phyloP scores from a whole-genome alignment of 2,113 vertebrate species.

The Trichechus manatus region DNA sequence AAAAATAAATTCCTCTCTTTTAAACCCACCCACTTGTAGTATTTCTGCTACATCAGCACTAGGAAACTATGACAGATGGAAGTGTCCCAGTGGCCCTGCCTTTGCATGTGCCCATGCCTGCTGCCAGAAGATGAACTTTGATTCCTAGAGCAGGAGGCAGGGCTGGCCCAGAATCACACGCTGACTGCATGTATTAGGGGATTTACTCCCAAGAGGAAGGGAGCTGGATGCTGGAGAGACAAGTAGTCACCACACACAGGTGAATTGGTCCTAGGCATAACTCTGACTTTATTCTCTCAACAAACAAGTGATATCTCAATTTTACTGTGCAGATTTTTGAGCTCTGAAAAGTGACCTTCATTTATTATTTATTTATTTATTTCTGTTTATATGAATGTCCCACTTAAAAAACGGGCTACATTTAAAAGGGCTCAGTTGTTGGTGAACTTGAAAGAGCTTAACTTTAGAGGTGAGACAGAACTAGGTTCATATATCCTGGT shows the following conservation, averaged over 20 bases:
- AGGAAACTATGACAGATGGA: neutral
- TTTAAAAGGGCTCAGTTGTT: neutral
- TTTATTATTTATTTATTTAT: slow-evolving; percentile 45
- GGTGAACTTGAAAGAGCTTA: slow-evolving; percentile 18
- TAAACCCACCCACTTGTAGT: no score
- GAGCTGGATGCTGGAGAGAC: neutral
- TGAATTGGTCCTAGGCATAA: neutral
- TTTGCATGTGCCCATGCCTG: neutral
- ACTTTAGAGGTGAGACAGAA: neutral
- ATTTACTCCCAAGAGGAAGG: neutral
- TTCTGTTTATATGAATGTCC: neutral
- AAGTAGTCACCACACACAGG: neutral
- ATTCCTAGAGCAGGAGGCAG: neutral
- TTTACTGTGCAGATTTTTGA: neutral
- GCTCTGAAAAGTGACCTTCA: neutral
- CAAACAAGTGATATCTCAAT: slow-evolving; percentile 32
- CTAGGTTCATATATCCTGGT: neutral
- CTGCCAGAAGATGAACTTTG: neutral
- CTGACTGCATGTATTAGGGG: neutral
- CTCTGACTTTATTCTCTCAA: neutral
- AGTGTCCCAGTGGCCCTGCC: neutral
- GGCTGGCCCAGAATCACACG: neutral
- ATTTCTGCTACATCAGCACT: no score
- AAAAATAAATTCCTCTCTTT: no score
- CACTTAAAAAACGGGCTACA: neutral